Evolutionary conservation across 2,113 vertebrate species (phyloP).

Genomic region (human (Homo sapiens)): GRCh38 chr3:17205501-17206000

Average conservation of each 20-base stretch:
- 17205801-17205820: background rate
- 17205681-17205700: background rate
- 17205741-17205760: background rate
- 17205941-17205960: background rate
- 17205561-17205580: background rate
- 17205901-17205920: background rate
- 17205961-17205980: background rate
- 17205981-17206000: constrained; percentile 8
- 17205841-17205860: background rate
- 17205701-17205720: background rate
- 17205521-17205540: background rate
- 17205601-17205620: too few species aligned
- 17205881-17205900: background rate
- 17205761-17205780: background rate
- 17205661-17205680: background rate
- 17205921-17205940: background rate
- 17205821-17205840: background rate
- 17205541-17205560: background rate
- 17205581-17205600: background rate
- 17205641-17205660: background rate
- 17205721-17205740: background rate
- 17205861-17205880: background rate
- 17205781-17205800: background rate
- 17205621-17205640: background rate
- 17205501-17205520: background rate